These are phyloP conservation scores for Erpobdella octoculata DNA, from an alignment of 2,888 invertebrate species.

Conservation along the genomic window DNA sequence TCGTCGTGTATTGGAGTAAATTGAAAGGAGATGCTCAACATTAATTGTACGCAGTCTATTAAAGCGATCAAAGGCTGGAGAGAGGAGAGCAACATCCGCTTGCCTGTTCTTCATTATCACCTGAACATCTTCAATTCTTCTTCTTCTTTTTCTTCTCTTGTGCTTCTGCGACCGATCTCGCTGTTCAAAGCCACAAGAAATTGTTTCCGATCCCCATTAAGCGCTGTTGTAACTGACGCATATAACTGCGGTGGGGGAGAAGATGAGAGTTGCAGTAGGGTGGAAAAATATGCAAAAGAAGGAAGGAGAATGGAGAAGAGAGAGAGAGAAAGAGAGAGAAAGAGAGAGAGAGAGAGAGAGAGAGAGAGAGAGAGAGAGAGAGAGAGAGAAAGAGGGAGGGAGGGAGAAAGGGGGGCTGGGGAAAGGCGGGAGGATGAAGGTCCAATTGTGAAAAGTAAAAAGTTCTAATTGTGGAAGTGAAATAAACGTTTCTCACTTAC, in stretches of 20 bases:
- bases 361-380: background rate
- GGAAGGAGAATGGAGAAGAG: background rate
- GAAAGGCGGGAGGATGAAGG: background rate
- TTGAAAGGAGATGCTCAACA: no score
- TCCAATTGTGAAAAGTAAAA: background rate
- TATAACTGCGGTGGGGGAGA: no score
- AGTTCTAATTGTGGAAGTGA: background rate
- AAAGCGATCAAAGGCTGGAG: slow-evolving; percentile 2
- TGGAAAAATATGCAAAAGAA: background rate
- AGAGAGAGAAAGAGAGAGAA: background rate
- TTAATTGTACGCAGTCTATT: no score
- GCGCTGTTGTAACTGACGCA: no score
- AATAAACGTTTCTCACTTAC: background rate
- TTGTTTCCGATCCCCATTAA: slow-evolving; percentile 5
- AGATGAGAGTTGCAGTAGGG: background rate
- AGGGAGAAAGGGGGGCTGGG: background rate
- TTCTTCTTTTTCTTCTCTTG: no score
- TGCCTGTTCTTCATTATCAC: slow-evolving; percentile 6
- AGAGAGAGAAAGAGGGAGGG: background rate
- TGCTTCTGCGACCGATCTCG: no score
- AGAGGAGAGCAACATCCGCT: background rate
- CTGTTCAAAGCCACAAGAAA: no score
- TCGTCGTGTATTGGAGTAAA: no score
- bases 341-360: background rate
- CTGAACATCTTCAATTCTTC: background rate